Evolutionary conservation across 2,113 vertebrate genomes (phyloP), one percentile per base, ranked within the genome.

Genomic region (Aldabrachelys gigantea): DNA sequence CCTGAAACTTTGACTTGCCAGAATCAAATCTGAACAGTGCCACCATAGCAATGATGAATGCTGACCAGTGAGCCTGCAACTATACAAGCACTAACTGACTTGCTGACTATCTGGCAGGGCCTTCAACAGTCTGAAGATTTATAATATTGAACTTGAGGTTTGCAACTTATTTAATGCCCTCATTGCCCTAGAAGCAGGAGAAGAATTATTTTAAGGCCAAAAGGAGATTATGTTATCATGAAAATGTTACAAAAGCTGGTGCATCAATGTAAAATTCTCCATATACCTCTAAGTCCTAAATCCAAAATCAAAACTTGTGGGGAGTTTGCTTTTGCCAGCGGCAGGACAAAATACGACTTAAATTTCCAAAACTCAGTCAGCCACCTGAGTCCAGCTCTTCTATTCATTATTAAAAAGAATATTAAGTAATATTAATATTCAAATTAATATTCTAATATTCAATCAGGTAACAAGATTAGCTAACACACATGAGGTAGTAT

Each of bases 251-350:
- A 79, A 93, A 87, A 86, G 75, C 41, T 91, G 52, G 69, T 90
- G 89, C 89, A 80, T 3, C 59, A 52, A 72, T 83, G 82, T 56
- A 72, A 91, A 93, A 50, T 49, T 89, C 2, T 0, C 56, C 65
- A 21, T 92, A 87, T 81, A 56, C 47, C 91, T 87, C 82, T 84
- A 93, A 82, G 91, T 93, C 84, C 85, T 7, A 75, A 92, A 91
- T 93, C 90, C 96, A 95, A 25, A 84, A 92, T 87, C 91, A 90
- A 56, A 84, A 88, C 87, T 97, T 89, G 76, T 87, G 94, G 95
- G 92, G 83, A 29, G 27, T 95, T 72, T 47, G 89, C 96, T 93
- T 72, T n/a, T 21, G 35, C 35, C 65, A 19, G 31, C 17, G 4
- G 65, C n/a, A 72, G 65, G 35, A 72, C 17, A 9, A n/a, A 72